Conservation (phyloP, 2,797 vertebrate genomes). For the Odontamblyopus lacepedii region DNA sequence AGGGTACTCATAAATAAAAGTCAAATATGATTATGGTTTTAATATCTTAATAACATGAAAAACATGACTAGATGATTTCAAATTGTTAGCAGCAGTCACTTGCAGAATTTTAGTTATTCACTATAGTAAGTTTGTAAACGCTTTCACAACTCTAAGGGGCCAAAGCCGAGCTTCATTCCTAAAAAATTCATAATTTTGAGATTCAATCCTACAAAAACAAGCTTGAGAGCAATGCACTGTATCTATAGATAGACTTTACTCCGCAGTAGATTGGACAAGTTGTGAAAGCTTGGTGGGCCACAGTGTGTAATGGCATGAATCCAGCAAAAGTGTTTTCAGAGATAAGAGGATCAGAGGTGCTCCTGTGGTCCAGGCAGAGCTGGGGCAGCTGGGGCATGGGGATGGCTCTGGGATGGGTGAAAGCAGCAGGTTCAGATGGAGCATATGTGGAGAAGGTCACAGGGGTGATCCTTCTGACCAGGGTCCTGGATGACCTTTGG, state of each 20-base stretch:
- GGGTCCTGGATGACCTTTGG: conserved; percentile 12
- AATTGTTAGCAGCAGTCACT: too few species aligned
- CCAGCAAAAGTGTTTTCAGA: conserved; percentile 7
- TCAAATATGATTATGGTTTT: too few species aligned
- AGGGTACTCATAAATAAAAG: too few species aligned
- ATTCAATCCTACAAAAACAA: background rate
- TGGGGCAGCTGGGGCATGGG: background rate
- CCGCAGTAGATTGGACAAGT: background rate
- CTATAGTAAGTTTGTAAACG: too few species aligned
- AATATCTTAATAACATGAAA: too few species aligned
- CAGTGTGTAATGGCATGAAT: background rate
- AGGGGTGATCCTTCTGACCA: background rate
- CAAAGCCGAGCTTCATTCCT: too few species aligned
- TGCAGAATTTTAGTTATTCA: too few species aligned
- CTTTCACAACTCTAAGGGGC: too few species aligned
- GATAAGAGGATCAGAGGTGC: conserved; percentile 3
- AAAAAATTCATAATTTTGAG: background rate
- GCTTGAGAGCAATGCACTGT: background rate
- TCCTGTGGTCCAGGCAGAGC: background rate
- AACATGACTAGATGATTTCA: too few species aligned
- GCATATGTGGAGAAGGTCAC: conserved; percentile 16
- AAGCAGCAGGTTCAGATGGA: conserved; percentile 2
- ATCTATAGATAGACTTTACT: background rate
- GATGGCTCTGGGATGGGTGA: background rate
- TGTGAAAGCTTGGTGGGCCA: background rate